Conservation (phyloP, 1,140 invertebrate species). For the Lordiphosa collinella region DNA sequence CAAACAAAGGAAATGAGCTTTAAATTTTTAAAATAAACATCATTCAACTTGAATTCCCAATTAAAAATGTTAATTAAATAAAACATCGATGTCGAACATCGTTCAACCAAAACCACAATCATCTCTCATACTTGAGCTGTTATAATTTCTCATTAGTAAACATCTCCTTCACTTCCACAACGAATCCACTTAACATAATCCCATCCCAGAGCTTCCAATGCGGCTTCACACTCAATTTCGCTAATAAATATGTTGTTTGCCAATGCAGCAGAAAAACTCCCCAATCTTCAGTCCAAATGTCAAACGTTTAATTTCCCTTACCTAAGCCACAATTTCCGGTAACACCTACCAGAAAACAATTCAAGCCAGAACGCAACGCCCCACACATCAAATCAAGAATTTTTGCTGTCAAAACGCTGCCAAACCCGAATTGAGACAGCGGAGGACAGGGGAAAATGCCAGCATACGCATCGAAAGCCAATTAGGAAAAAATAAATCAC, state of each 20-base stretch:
- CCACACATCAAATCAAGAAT: slow-evolving; percentile 66
- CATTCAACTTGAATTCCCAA: too few species aligned
- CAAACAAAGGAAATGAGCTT: too few species aligned
- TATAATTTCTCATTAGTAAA: slow-evolving; percentile 11
- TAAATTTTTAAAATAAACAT: too few species aligned
- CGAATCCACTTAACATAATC: slow-evolving; percentile 54
- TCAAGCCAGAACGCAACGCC: slow-evolving; percentile 18
- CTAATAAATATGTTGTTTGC: slow-evolving; percentile 53
- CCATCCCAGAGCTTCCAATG: slow-evolving; percentile 17
- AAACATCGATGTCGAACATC: neutral
- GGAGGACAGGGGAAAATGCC: slow-evolving; percentile 40
- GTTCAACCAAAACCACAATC: too few species aligned
- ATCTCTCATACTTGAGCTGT: neutral
- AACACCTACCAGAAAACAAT: slow-evolving; percentile 37
- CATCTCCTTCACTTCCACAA: neutral
- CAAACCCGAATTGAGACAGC: slow-evolving; percentile 55
- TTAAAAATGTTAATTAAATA: neutral
- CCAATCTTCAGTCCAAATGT: slow-evolving; percentile 13
- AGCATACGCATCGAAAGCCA: slow-evolving; percentile 67
- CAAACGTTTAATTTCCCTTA: slow-evolving; percentile 60
- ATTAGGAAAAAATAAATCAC: slow-evolving; percentile 72
- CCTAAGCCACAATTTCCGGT: slow-evolving; percentile 70
- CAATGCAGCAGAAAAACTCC: slow-evolving; percentile 36
- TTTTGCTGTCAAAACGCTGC: slow-evolving; percentile 59
- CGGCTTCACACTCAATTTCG: slow-evolving; percentile 58